These are phyloP conservation scores for Calidris pygmaea DNA, from an alignment of 2,113 vertebrate genomes.

Conservation along the genomic window DNA sequence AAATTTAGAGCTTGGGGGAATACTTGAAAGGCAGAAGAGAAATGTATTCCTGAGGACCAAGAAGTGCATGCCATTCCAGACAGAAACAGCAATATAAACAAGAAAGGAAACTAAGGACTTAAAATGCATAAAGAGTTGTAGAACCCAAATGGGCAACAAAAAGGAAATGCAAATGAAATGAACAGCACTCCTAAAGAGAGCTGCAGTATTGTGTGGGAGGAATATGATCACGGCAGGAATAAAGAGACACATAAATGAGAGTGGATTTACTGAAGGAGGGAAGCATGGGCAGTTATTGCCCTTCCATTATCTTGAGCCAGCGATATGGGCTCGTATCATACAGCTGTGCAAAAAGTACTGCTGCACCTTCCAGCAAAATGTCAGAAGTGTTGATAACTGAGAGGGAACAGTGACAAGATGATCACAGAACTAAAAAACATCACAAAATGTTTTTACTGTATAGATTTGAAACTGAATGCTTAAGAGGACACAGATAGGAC, in stretches of 20 bases:
- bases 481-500: not conserved
- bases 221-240: not conserved
- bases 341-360: not conserved
- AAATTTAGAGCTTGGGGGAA: not conserved
- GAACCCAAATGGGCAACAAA: not conserved
- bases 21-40: not conserved
- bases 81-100: not conserved
- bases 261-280: not conserved
- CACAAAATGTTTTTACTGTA: not conserved
- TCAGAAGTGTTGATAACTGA: not conserved
- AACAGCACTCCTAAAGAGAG: not conserved
- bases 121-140: not conserved
- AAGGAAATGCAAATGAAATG: not conserved
- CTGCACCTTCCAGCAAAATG: not conserved
- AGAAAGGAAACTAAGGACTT: not conserved
- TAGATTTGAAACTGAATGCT: not conserved
- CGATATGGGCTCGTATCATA: fast-evolving
- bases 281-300: not conserved
- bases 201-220: not conserved
- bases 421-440: not conserved
- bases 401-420: not conserved
- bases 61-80: not conserved
- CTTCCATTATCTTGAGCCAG: not conserved
- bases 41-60: not conserved
- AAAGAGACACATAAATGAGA: not conserved